Conservation (phyloP, 1,140 invertebrate genomes). For the Temnothorax nylanderi region DNA sequence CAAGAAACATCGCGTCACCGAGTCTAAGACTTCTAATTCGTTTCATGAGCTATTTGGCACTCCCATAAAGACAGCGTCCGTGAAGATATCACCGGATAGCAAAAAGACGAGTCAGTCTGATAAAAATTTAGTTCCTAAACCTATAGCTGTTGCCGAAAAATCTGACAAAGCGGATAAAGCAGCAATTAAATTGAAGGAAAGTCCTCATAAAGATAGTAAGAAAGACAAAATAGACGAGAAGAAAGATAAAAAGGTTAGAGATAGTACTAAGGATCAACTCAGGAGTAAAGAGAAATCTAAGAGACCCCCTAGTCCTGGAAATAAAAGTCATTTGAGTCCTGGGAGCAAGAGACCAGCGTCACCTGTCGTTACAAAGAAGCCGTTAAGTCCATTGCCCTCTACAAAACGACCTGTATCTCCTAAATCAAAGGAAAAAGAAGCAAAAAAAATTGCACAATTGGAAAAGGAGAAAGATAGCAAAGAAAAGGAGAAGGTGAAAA, state of each 20-base stretch:
- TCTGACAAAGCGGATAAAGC: constrained; percentile 89
- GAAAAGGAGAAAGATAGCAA: constrained; percentile 79
- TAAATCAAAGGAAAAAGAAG: constrained; percentile 82
- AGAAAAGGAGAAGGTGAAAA: constrained; percentile 82
- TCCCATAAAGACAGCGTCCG: constrained; percentile 89
- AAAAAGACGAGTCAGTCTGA: constrained; percentile 85
- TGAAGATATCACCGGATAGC: constrained; percentile 88
- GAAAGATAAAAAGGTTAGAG: constrained; percentile 88
- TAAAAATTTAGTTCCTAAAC: constrained; percentile 80
- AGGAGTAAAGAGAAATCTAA: constrained; percentile 89
- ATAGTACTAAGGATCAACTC: constrained; percentile 87
- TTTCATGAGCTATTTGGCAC: constrained; percentile 93
- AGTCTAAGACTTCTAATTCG: constrained; percentile 88
- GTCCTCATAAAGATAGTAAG: constrained; percentile 86
- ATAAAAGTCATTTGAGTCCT: constrained; percentile 79
- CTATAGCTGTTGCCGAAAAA: constrained; percentile 79
- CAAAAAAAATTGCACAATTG: constrained; percentile 64
- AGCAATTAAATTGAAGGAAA: constrained; percentile 86
- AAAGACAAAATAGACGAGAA: constrained; percentile 87
- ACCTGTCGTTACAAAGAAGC: constrained; percentile 76
- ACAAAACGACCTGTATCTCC: constrained; percentile 83
- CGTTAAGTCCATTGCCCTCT: constrained; percentile 80
- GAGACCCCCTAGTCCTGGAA: constrained; percentile 86
- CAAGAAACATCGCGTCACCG: constrained; percentile 88
- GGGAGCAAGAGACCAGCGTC: constrained; percentile 76